Base-by-base conservation (phyloP, 2,888 invertebrate genomes). In the Chrysolina oricalcia region DNA sequence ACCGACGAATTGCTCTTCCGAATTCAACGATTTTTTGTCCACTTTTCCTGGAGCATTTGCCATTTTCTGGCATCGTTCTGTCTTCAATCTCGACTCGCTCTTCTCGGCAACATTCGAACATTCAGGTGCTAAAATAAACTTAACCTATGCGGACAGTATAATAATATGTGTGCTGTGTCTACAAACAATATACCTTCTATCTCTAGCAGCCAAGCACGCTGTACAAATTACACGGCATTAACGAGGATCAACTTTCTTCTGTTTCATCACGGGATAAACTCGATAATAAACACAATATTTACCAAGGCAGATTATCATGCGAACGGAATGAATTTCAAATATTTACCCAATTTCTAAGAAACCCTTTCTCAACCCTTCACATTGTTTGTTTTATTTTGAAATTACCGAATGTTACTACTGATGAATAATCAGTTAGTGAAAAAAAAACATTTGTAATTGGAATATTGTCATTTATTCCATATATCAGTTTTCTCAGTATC, bases 101-200 rank as follows among this genome's bases (percentile, higher is more conserved):
- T 35, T 35, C 59, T 59, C 59, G 59, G 59, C 59, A 23, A 78
- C 67, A 50, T 66, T 66, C 67, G 53, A 59, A 53, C 67, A 67
- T 72, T 81, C 86, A 87, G 87, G 87, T 87, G 87, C 88, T 87
- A 87, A 87, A 87, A 87, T 88, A 88, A 87, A 85, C 85, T 81
- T 86, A 86, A 87, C 86, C 86, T 86, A 86, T 86, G 85, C 84
- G 83, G 83, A 85, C 83, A 82, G 81, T 80, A 35, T 35, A 81
- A 76, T 80, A 80, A 77, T 77, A 79, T 77, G 75, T 79, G 74
- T 76, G 75, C 78, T 77, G 76, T 79, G 76, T 77, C 78, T 80
- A 80, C 74, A 77, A 46, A 67, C 72, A 72, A 64, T 71, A 71
- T 64, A 71, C 64, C 64, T 71, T 68, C 68, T 68, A 40, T 68